phyloP scores from a whole-genome alignment of 2,113 vertebrate genomes.

The Ondatra zibethicus region DNA sequence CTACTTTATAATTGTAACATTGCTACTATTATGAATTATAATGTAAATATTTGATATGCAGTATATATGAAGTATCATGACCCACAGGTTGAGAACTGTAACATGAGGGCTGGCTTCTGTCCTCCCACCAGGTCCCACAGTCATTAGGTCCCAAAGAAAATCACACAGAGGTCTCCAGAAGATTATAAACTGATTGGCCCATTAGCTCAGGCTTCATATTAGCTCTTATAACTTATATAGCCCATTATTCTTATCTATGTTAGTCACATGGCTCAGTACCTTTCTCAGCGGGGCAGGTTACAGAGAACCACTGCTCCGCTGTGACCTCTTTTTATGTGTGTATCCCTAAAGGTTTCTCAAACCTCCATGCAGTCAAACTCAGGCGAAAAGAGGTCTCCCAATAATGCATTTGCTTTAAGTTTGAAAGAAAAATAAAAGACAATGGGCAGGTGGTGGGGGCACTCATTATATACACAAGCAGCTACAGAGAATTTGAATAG shows the following conservation, averaged over 20 bases:
- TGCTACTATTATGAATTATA: neutral
- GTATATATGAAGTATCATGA: neutral
- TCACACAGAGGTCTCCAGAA: too few relatives aligned
- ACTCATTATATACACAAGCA: neutral
- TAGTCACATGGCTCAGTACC: too few relatives aligned
- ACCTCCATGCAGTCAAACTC: neutral
- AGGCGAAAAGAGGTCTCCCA: neutral
- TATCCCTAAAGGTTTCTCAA: neutral
- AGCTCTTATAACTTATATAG: too few relatives aligned
- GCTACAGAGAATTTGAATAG: neutral
- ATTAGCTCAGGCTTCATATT: too few relatives aligned
- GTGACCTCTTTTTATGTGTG: neutral
- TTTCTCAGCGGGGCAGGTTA: too few relatives aligned
- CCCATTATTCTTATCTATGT: too few relatives aligned
- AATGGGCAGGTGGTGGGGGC: neutral
- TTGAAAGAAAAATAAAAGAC: slow-evolving; percentile 23
- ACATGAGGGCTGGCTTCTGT: too few relatives aligned
- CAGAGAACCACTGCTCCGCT: neutral
- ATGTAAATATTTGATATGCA: neutral
- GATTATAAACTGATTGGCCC: too few relatives aligned
- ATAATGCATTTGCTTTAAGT: neutral
- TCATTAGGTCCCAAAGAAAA: too few relatives aligned
- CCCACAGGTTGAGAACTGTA: neutral
- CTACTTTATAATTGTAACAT: too few relatives aligned
- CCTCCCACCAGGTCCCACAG: too few relatives aligned